Evolutionary conservation across 2,113 vertebrate species (phyloP), one percentile per base, ranked within the genome.

Genomic region (Apaloderma vittatum): DNA sequence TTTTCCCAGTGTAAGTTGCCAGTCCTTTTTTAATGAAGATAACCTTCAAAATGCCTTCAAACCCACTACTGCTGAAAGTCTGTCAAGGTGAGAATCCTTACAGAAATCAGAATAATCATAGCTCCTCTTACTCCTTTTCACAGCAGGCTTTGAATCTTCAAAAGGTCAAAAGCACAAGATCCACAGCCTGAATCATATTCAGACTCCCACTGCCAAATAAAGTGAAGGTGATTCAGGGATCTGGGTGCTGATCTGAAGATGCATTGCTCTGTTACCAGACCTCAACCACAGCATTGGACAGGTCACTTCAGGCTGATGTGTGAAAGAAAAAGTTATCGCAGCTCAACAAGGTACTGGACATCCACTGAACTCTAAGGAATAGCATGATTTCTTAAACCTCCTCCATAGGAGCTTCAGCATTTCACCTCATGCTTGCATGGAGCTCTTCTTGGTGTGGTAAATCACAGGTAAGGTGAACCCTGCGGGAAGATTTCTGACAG

Each of bases 11-110:
- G n/a, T 40, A 82, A 59, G 34, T 88, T 94, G 77, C 79, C 86
- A 86, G 73, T 90, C 45, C 15, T 86, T 86, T 94, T 84, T 85
- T 81, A 13, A 57, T 58, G 40, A 92, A 92, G 88, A 91, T 93
- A 96, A 96, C 94, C 94, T 95, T 97, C 83, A 93, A 77, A 95
- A 88, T 80, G 73, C 90, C 65, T 97, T 92, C 68, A 89, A 26
- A 78, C 34, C 74, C 55, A 36, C 32, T 65, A 22, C 57, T 4
- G 5, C 40, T 75, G 27, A 36, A 93, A 92, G 65, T 43, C 67
- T 86, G 72, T 78, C 94, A 92, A 94, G 92, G 94, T 97, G 95
- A 97, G 65, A 24, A 81, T 84, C 86, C 48, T 51, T 59, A 48
- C 24, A 86, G 65, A 81, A 88, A 83, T 62, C 68, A 55, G 14